Evolutionary conservation across 2,888 invertebrate species (phyloP).

Genomic region (Lithodes maja): DNA sequence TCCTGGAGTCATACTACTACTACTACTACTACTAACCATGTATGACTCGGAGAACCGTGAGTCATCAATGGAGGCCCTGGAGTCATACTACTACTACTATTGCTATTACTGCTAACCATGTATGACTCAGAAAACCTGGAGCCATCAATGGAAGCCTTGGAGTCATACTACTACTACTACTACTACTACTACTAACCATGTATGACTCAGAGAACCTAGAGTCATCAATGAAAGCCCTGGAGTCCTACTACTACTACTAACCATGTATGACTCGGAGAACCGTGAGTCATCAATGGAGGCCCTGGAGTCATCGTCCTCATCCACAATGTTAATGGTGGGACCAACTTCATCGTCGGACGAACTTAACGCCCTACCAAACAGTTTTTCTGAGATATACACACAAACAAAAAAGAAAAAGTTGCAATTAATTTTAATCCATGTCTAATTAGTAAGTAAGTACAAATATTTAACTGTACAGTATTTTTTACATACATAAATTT

Average conservation of each 20-base stretch:
- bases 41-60: constrained; percentile 56
- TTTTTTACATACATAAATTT: no score
- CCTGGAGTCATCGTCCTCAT: constrained; percentile 69
- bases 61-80: constrained; percentile 67
- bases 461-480: no score
- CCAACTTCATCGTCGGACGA: constrained; percentile 68
- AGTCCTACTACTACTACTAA: constrained; percentile 1
- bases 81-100: constrained; percentile 27
- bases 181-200: background rate
- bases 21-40: constrained; percentile 36
- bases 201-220: background rate
- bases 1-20: background rate
- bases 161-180: constrained; percentile 27
- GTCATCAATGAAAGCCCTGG: background rate
- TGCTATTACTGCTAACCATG: constrained; percentile 30
- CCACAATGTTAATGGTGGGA: constrained; percentile 68
- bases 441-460: no score
- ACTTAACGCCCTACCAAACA: constrained; percentile 64
- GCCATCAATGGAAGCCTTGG: constrained; percentile 66
- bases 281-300: constrained; percentile 66
- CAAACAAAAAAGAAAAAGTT: no score
- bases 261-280: constrained; percentile 58
- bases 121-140: constrained; percentile 56
- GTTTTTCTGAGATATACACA: constrained; percentile 50
- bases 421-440: no score